Evolutionary conservation across 2,888 invertebrate species (phyloP), one percentile per base, ranked within the genome.

Genomic region (Pecten maximus): DNA sequence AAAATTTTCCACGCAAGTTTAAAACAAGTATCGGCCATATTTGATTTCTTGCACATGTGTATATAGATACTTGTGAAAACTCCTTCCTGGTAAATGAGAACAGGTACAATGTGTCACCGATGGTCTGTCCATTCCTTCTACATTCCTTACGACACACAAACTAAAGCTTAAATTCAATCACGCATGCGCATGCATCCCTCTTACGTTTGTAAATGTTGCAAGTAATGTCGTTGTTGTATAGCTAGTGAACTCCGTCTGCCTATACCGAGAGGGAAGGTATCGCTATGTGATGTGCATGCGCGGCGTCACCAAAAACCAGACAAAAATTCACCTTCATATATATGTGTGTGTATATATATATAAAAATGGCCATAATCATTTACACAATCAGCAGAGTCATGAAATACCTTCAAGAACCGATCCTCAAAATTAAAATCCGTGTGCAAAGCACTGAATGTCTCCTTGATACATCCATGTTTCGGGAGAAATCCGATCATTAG

Each of bases 241-340:
- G 74, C 74, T 12, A 74, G 74, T 74, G 74, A 74, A 74, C 74
- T 74, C 74, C 28, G 10, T 2, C 35, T 23, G 74, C 74, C 28
- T 35, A 74, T 35, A 74, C 28, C 35, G 74, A 74, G 74, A 74
- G 23, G 74, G 35, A 74, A 74, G 74, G 74, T 74, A 74, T 23
- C 74, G 74, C 74, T 35, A 10, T 74, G 74, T 74, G 74, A 74
- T 74, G 74, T 74, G 74, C 74, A 28, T 74, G 74, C 74, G 74
- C 74, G 74, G 74, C 74, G 74, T 74, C 74, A 74, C 74, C 74
- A 74, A 74, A 74, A 74, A 28, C 74, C 74, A 74, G 74, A 74
- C 74, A 74, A 74, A 74, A 74, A 74, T 28, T 35, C 74, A 35
- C 35, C 74, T 35, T 35, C 28, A 74, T 28, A 74, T 10, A 74